Percentiles rank a stretch among this genome's conserved stretches.
Conservation (phyloP, 2,113 vertebrate species). For the Heteronetta atricapilla region DNA sequence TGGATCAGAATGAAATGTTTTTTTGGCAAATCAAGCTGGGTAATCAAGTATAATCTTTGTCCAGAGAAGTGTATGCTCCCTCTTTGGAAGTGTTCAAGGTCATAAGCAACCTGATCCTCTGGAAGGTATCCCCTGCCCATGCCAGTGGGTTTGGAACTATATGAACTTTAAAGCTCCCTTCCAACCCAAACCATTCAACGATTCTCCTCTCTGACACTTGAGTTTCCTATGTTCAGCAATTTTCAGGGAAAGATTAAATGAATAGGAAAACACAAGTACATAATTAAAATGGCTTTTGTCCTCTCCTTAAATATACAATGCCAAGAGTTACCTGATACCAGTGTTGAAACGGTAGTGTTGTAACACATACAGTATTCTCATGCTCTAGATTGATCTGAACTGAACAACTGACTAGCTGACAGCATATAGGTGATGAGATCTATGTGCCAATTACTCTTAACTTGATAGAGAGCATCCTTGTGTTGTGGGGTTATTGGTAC, state of each 20-base stretch:
- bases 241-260: not conserved
- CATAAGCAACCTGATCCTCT: not conserved
- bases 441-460: not conserved
- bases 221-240: not conserved
- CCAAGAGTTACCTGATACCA: not conserved
- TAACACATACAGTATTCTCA: not conserved
- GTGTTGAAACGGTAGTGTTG: not conserved
- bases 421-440: not conserved
- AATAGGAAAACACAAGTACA: not conserved
- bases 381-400: not conserved
- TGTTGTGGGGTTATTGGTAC: not conserved
- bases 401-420: not conserved
- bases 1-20: not conserved
- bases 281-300: not conserved
- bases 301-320: not conserved
- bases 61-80: not conserved
- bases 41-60: not conserved
- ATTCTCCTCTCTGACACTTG: not conserved
- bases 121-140: not conserved
- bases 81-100: not conserved
- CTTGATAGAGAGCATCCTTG: not conserved
- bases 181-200: not conserved
- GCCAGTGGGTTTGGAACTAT: not conserved
- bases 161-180: not conserved
- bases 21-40: not conserved